Evolutionary conservation across 2,888 invertebrate genomes (phyloP).

Genomic region (Thecocarcelia acutangulata): DNA sequence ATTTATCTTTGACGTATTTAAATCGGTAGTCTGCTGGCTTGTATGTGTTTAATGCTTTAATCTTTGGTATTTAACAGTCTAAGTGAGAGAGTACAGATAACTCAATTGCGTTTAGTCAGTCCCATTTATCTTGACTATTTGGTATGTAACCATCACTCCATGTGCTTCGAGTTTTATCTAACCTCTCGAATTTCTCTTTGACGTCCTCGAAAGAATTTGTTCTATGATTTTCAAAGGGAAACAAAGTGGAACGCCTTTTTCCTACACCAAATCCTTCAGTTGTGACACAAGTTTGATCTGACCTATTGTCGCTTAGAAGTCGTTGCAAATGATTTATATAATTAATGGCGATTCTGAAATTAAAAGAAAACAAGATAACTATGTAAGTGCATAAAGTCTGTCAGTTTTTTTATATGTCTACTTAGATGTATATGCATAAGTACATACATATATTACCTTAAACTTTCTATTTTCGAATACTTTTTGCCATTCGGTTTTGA

Average conservation of each 20-base stretch:
- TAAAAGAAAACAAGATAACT: not conserved
- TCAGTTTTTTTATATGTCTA: not conserved
- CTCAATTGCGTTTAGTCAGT: constrained; percentile 20
- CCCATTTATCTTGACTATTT: constrained; percentile 69
- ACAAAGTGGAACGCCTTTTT: constrained; percentile 52
- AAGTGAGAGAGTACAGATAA: not conserved
- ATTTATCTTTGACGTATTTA: too few relatives aligned
- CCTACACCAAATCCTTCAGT: constrained; percentile 60
- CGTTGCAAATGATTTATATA: constrained; percentile 88
- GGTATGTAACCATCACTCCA: constrained; percentile 70
- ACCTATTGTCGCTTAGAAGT: constrained; percentile 72
- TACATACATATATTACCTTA: constrained; percentile 83
- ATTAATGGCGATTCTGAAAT: constrained; percentile 87
- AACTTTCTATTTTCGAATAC: constrained; percentile 91
- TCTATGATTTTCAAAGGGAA: constrained; percentile 61
- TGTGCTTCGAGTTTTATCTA: constrained; percentile 68
- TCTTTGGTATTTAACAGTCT: constrained; percentile 46
- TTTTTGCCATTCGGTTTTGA: constrained; percentile 92
- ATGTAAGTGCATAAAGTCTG: not conserved
- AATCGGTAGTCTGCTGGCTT: too few relatives aligned
- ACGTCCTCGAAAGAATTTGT: constrained; percentile 47
- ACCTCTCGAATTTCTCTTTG: constrained; percentile 53
- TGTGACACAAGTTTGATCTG: constrained; percentile 13
- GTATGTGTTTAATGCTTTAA: not conserved
- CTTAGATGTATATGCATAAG: not conserved